phyloP scores from a whole-genome alignment of 2,888 invertebrate species.

The Sialis fuliginosa region DNA sequence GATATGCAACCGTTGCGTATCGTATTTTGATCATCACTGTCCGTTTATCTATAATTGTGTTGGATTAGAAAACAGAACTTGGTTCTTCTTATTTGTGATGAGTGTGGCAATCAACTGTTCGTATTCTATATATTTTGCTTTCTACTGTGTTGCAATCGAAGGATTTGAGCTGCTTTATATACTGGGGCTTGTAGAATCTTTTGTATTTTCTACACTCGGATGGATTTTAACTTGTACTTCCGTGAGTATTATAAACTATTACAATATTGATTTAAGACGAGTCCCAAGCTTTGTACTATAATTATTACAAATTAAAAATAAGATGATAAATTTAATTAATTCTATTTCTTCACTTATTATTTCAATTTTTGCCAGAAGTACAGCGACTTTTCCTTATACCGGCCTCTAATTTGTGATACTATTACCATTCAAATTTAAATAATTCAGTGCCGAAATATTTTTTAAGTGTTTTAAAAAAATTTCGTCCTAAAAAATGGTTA shows the following conservation, averaged over 20 bases:
- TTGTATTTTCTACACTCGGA: constrained; percentile 70
- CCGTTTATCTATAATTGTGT: constrained; percentile 93
- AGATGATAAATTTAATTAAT: no score
- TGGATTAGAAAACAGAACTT: constrained; percentile 77
- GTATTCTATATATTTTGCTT: constrained; percentile 73
- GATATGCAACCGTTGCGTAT: constrained; percentile 62
- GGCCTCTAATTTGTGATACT: no score
- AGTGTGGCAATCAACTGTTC: constrained; percentile 78
- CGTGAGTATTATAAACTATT: constrained; percentile 32
- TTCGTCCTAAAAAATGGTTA: no score
- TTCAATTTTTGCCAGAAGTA: no score
- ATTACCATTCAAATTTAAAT: no score
- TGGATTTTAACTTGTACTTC: constrained; percentile 79
- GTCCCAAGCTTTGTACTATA: no score
- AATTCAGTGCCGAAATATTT: no score
- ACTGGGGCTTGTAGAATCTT: constrained; percentile 64
- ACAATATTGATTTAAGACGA: no score
- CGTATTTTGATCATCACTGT: constrained; percentile 87
- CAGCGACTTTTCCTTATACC: no score
- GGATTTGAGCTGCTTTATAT: constrained; percentile 73
- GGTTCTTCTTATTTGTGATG: constrained; percentile 82
- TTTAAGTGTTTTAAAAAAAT: no score
- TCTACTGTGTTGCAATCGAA: constrained; percentile 68
- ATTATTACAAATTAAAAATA: no score
- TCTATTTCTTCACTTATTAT: no score